Evolutionary conservation across 2,113 vertebrate species (phyloP), one percentile per base, ranked within the genome.

Genomic region (Dascyllus trimaculatus): DNA sequence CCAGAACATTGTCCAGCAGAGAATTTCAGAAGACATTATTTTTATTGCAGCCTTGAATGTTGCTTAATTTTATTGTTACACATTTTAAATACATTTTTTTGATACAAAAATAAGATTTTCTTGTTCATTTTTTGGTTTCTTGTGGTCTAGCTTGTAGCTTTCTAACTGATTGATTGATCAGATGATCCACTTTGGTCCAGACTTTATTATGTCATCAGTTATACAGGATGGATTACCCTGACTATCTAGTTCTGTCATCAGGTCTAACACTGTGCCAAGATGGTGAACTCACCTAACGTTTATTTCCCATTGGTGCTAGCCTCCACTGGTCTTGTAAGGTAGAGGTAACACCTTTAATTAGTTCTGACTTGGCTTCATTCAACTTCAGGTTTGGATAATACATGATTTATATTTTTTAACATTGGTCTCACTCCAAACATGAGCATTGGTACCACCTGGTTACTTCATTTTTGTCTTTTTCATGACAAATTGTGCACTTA

Each of bases 1-100:
- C 9, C 32, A 52, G 22, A 29, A 56, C 45, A 15, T 60, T 32
- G 8, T 26, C 53, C 10, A 9, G 10, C 2, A 21, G 21, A 69
- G 3, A 15, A 68, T 67, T 66, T 80, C 21, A 7, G 21, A 79
- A 24, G 49, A 83, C 11, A 5, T 82, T 68, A 32, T 81, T 70
- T 81, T 75, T 62, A 53, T 67, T 35, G n/a, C 21, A 22, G 48
- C 17, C 11, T 61, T 4, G 9, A 70, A 54, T 65, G 35, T 62
- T 24, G n/a, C 18, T 52, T 25, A 25, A 67, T 80, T 75, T 85
- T 75, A 82, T 75, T 79, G 52, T 54, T 80, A 24, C 7, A 70
- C 14, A 77, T 75, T 86, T 71, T 49, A 56, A 84, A 89, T 74
- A 76, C 26, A 83, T 35, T 49, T 79, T 84, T 88, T 85, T 76